Conservation (phyloP, 2,113 vertebrate genomes). For the Leucosticte australis region DNA sequence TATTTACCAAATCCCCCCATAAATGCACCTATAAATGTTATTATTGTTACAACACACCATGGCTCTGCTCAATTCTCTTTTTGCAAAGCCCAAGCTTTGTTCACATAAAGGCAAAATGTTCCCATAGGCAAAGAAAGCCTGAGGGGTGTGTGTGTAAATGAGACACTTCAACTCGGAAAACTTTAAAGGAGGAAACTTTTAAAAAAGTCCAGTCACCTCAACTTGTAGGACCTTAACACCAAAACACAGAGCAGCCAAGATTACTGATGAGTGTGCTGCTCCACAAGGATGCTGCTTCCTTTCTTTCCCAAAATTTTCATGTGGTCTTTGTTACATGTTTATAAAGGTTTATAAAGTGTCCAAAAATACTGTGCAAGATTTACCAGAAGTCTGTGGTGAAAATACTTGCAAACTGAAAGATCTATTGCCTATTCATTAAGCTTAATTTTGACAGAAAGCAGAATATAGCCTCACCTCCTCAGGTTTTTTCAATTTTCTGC, state of each 20-base stretch:
- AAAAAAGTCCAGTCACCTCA: not conserved
- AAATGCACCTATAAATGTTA: not conserved
- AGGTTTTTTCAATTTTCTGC: not conserved
- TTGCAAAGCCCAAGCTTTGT: not conserved
- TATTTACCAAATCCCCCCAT: not conserved
- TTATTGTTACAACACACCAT: not conserved
- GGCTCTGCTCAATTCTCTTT: not conserved
- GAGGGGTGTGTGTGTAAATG: not conserved
- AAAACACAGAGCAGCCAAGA: not conserved
- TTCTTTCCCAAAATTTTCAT: not conserved
- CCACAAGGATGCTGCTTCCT: not conserved
- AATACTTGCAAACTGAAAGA: conserved; percentile 12
- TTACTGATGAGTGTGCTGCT: not conserved
- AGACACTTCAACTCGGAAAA: conserved; percentile 10
- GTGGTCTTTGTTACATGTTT: not conserved
- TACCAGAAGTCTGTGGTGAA: conserved; percentile 10
- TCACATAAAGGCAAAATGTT: not conserved
- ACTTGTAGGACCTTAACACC: not conserved
- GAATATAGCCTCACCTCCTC: not conserved
- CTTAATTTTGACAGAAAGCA: not conserved
- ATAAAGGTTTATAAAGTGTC: not conserved
- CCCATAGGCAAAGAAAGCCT: not conserved
- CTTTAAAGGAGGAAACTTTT: not conserved
- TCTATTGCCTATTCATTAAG: not conserved
- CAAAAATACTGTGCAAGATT: conserved; percentile 39